Conservation (phyloP, 1,140 invertebrate species). For the Hydropsyche tenuis region DNA sequence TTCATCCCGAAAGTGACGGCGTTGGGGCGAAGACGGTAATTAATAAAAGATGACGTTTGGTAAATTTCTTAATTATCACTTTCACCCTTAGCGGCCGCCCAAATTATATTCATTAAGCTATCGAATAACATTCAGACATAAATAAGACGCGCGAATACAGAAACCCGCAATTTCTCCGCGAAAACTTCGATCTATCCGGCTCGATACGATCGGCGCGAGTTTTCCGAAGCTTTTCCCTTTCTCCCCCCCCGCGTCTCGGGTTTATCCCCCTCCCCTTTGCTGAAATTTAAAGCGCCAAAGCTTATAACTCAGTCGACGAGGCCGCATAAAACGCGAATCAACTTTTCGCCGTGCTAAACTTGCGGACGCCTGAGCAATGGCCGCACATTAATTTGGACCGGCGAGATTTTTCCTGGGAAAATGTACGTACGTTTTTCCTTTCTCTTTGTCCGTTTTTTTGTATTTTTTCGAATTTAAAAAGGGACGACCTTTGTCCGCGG, state of each 20-base stretch:
- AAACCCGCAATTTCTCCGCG: too few relatives aligned
- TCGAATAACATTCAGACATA: too few relatives aligned
- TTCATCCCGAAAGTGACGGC: constrained; percentile 2
- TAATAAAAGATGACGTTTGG: constrained; percentile 35
- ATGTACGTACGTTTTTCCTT: neutral
- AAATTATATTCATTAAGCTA: neutral
- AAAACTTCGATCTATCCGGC: too few relatives aligned
- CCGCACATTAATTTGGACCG: constrained; percentile 45
- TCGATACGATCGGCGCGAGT: neutral
- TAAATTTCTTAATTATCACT: constrained; percentile 35
- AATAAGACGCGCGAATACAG: too few relatives aligned
- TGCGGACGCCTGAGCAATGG: constrained; percentile 42
- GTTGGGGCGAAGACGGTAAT: constrained; percentile 17
- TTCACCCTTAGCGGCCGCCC: neutral
- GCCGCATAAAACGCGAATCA: constrained; percentile 17
- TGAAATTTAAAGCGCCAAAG: neutral
- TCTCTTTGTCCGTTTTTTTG: too few relatives aligned
- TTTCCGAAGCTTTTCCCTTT: neutral
- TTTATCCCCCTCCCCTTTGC: neutral
- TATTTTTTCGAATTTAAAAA: too few relatives aligned
- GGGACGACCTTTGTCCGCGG: too few relatives aligned
- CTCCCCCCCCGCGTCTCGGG: too few relatives aligned
- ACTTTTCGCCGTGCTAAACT: neutral
- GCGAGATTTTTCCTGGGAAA: constrained; percentile 40
- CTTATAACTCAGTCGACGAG: neutral